Conservation (phyloP, 2,888 invertebrate species). For the Diabrotica balteata region DNA sequence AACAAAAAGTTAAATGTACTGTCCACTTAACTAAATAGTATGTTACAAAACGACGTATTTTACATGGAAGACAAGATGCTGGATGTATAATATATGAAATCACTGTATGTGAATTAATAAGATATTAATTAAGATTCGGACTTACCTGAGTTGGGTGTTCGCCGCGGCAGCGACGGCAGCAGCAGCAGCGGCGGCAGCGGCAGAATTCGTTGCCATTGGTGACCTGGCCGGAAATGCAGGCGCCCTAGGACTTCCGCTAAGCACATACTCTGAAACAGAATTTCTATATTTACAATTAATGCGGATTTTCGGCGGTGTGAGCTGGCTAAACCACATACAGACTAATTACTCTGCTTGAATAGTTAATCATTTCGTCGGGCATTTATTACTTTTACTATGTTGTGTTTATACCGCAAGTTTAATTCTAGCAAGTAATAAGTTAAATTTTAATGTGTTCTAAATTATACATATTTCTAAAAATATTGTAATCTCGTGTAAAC, state of each 20-base stretch:
- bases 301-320: conserved; percentile 27
- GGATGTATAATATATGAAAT: too few relatives aligned
- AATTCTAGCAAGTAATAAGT: too few relatives aligned
- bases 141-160: conserved; percentile 62
- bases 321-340: conserved; percentile 24
- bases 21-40: too few relatives aligned
- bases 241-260: conserved; percentile 64
- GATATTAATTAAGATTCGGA: conserved; percentile 33
- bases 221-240: conserved; percentile 62
- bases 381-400: too few relatives aligned
- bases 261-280: conserved; percentile 64
- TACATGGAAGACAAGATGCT: too few relatives aligned
- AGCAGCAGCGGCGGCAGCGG: conserved; percentile 36
- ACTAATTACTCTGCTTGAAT: conserved; percentile 30
- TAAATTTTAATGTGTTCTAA: too few relatives aligned
- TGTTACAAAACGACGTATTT: too few relatives aligned
- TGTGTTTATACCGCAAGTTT: too few relatives aligned
- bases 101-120: too few relatives aligned
- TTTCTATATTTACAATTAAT: conserved; percentile 37
- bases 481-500: too few relatives aligned
- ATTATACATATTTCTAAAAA: too few relatives aligned
- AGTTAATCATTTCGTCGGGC: conserved; percentile 20
- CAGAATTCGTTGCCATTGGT: conserved; percentile 54
- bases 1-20: too few relatives aligned
- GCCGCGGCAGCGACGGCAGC: conserved; percentile 36